Percentiles rank a stretch among this genome's conserved stretches.
phyloP scores from a whole-genome alignment of 2,888 invertebrate species.

The Hyposoter dolosus region DNA sequence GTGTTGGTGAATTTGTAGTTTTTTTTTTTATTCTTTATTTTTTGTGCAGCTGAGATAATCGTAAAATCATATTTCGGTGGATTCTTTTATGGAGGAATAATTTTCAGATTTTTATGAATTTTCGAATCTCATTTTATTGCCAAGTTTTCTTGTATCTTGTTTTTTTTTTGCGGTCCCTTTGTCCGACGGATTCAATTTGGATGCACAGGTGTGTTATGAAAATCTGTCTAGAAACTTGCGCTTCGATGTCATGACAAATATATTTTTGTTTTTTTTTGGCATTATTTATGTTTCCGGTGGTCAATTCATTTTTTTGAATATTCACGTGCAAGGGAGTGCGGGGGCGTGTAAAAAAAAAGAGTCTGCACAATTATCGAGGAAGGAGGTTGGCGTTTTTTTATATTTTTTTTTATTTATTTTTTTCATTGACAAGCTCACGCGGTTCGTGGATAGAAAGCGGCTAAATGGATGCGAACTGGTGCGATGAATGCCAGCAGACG shows the following conservation, averaged over 20 bases:
- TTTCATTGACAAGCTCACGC: slow-evolving; percentile 11
- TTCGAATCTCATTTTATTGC: not conserved
- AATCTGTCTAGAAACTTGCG: not conserved
- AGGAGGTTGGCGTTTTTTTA: not conserved
- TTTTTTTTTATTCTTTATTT: not conserved
- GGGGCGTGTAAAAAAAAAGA: not conserved
- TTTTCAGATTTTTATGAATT: slow-evolving; percentile 32
- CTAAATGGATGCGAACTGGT: slow-evolving; percentile 21
- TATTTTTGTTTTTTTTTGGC: not conserved
- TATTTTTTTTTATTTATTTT: not conserved
- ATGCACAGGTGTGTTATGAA: not conserved
- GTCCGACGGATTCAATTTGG: slow-evolving; percentile 8
- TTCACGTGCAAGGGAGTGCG: not conserved
- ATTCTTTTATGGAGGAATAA: not conserved
- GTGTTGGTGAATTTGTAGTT: not conserved
- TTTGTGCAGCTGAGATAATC: slow-evolving; percentile 2
- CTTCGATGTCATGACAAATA: slow-evolving; percentile 9
- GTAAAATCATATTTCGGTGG: slow-evolving; percentile 34
- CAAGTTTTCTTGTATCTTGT: not conserved
- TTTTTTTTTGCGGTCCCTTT: slow-evolving; percentile 21
- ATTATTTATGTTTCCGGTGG: slow-evolving; percentile 15
- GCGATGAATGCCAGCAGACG: slow-evolving; percentile 9
- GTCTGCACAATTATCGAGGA: slow-evolving; percentile 6
- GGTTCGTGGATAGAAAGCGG: slow-evolving; percentile 16
- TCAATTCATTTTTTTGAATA: not conserved